Evolutionary conservation across 2,797 vertebrate species (phyloP).

Genomic region (Cuculus canorus): DNA sequence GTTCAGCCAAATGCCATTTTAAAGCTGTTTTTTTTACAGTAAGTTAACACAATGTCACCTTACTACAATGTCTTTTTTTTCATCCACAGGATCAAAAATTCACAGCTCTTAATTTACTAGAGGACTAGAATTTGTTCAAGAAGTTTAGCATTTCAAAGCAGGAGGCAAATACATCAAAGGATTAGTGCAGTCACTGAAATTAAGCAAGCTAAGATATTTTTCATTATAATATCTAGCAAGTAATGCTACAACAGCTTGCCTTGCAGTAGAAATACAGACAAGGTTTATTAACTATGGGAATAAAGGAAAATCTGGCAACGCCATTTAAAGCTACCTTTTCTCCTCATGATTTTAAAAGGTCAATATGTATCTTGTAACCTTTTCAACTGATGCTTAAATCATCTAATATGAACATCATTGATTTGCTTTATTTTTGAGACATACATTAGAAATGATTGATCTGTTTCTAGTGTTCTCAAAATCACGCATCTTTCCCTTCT

Average conservation of each 20-base stretch:
- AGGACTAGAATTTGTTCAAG: neutral
- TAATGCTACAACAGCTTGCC: neutral
- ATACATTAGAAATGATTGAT: neutral
- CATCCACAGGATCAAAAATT: neutral
- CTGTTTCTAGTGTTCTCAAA: neutral
- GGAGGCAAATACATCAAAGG: neutral
- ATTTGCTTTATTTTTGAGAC: neutral
- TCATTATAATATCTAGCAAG: neutral
- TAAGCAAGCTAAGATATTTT: neutral
- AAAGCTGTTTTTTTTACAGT: neutral
- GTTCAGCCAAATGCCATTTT: neutral
- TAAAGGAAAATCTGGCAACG: neutral
- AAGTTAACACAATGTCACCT: neutral
- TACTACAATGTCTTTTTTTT: neutral
- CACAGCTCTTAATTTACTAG: neutral
- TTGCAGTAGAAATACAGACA: neutral
- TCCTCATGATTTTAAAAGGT: neutral
- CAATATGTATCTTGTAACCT: neutral
- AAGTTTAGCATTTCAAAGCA: neutral
- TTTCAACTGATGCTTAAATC: neutral
- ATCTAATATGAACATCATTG: neutral
- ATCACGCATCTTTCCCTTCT: neutral
- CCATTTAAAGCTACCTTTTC: neutral
- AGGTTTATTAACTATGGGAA: neutral
- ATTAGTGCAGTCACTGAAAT: neutral